Percentiles rank a stretch among this genome's conserved stretches.
phyloP scores from a whole-genome alignment of 1,140 invertebrate species.

The Gryon sp. region DNA sequence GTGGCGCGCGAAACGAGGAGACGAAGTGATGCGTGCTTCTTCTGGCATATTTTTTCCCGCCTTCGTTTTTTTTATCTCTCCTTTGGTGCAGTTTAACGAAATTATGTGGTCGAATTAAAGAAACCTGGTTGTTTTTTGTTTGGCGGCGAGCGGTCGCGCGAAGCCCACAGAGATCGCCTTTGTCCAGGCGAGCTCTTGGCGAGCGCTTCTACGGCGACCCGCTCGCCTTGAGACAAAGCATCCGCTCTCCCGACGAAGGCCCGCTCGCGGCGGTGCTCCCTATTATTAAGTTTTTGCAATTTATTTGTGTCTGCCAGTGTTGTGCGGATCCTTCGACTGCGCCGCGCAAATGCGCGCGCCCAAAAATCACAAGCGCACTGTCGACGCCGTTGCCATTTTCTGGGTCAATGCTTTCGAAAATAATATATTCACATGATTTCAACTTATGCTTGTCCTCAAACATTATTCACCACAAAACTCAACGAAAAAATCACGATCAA shows the following conservation, averaged over 20 bases:
- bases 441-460: no score
- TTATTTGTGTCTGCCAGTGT: constrained; percentile 79
- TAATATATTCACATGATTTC: constrained; percentile 57
- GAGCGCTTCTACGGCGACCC: constrained; percentile 69
- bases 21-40: constrained; percentile 18
- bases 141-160: constrained; percentile 11
- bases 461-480: background rate
- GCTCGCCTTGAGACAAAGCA: constrained; percentile 78
- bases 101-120: constrained; percentile 66
- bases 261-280: constrained; percentile 64
- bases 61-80: constrained; percentile 28
- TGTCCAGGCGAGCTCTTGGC: constrained; percentile 63
- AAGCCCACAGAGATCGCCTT: constrained; percentile 60
- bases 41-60: constrained; percentile 26
- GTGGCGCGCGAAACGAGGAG: background rate
- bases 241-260: constrained; percentile 64
- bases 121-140: constrained; percentile 59
- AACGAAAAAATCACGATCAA: constrained; percentile 17
- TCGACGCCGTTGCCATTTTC: constrained; percentile 53
- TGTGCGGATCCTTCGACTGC: constrained; percentile 56
- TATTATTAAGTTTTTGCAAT: constrained; percentile 80
- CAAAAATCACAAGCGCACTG: constrained; percentile 57
- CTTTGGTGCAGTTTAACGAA: constrained; percentile 57
- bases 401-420: constrained; percentile 61
- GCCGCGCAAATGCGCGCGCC: constrained; percentile 48